phyloP scores from a whole-genome alignment of 2,797 vertebrate species.

The Menidia menidia region DNA sequence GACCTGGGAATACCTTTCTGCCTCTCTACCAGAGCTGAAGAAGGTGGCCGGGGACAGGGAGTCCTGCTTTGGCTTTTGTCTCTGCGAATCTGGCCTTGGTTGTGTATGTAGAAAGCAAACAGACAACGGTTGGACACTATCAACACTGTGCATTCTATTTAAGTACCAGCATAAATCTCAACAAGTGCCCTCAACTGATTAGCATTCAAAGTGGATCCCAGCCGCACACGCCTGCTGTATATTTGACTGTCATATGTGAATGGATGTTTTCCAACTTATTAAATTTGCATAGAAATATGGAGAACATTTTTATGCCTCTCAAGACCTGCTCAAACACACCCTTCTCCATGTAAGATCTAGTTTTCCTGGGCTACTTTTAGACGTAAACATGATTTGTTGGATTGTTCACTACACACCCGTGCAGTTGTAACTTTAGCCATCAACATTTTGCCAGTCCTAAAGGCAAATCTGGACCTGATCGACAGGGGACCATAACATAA shows the following conservation, averaged over 20 bases:
- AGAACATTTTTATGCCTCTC: neutral
- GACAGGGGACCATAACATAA: neutral
- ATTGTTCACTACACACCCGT: neutral
- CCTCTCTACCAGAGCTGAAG: no score
- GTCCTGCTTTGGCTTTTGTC: no score
- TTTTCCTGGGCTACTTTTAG: neutral
- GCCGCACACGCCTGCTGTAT: slow-evolving; percentile 2
- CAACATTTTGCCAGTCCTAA: neutral
- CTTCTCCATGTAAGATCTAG: neutral
- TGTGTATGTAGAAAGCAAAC: no score
- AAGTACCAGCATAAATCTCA: neutral
- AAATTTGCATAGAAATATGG: slow-evolving; percentile 3
- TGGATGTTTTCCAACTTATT: slow-evolving; percentile 3
- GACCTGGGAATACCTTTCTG: no score
- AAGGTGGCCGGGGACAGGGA: no score
- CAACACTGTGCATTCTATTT: neutral
- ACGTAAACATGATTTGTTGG: neutral
- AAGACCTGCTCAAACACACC: no score
- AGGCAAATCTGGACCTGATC: slow-evolving; percentile 1
- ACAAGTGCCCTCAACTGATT: neutral
- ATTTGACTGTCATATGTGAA: neutral
- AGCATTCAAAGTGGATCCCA: neutral
- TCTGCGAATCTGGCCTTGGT: no score
- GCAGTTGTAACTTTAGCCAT: neutral
- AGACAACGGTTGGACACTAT: neutral